Evolutionary conservation across 1,140 invertebrate genomes (phyloP).

Genomic region (Parapsyche elsis): DNA sequence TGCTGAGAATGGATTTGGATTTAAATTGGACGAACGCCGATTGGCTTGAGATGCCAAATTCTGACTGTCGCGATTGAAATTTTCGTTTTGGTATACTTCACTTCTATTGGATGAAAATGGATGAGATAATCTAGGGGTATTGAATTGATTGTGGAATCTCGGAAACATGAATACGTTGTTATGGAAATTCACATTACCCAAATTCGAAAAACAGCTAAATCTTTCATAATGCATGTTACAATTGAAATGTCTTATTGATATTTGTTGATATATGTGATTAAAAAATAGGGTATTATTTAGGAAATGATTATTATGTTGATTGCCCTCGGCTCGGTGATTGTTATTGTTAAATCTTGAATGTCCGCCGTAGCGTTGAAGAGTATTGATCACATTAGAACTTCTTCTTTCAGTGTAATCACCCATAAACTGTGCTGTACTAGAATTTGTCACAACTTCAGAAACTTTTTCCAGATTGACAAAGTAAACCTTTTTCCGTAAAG

Average conservation of each 20-base stretch:
- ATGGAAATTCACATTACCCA: not conserved
- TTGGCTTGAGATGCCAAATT: not conserved
- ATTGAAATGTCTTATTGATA: constrained; percentile 30
- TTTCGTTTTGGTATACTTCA: not conserved
- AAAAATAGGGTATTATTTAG: constrained; percentile 45
- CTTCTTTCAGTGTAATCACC: not conserved
- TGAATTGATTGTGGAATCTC: not conserved
- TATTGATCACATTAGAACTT: not conserved
- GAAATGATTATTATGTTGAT: constrained; percentile 39
- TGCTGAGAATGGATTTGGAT: constrained; percentile 4
- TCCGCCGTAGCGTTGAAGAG: not conserved
- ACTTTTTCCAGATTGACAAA: constrained; percentile 60
- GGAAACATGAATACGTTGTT: not conserved
- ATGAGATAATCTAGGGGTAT: not conserved
- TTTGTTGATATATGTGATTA: constrained; percentile 51
- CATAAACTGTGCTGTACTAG: not conserved
- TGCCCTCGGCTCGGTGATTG: not conserved
- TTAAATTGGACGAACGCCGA: not conserved
- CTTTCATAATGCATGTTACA: not conserved
- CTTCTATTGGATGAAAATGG: not conserved
- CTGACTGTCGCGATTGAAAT: not conserved
- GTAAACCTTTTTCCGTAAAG: constrained; percentile 59
- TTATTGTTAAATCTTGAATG: not conserved
- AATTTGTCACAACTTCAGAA: constrained; percentile 48
- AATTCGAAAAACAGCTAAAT: not conserved